Percentiles rank a stretch among this genome's conserved stretches.
Evolutionary conservation across 2,113 vertebrate genomes (phyloP).

Genomic region (Cichladusa arquata): DNA sequence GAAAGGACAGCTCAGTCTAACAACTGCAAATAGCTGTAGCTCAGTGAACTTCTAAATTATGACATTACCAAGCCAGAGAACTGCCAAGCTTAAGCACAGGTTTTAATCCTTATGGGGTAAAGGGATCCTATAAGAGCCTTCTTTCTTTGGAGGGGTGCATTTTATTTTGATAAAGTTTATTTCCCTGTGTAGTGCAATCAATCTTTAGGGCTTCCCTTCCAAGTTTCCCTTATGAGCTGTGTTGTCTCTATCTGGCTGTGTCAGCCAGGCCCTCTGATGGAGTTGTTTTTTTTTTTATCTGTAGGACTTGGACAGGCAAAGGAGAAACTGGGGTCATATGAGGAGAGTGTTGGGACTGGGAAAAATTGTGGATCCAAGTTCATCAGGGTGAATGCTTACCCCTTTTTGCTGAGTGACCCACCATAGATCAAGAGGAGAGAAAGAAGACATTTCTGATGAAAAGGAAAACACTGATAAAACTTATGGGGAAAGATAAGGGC

Average conservation of each 20-base stretch:
- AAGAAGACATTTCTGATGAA: not conserved
- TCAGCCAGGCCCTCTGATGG: not conserved
- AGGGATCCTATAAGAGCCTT: not conserved
- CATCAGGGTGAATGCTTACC: not conserved
- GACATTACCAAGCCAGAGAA: not conserved
- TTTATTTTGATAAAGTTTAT: not conserved
- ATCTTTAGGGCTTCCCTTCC: not conserved
- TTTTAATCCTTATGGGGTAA: not conserved
- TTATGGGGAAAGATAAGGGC: constrained; percentile 20
- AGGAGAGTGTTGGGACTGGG: not conserved
- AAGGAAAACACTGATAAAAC: constrained; percentile 14
- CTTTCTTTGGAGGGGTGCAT: not conserved
- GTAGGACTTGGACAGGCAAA: not conserved
- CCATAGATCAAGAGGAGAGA: not conserved
- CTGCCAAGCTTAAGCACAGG: not conserved
- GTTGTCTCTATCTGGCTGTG: not conserved
- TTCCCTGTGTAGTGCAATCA: not conserved
- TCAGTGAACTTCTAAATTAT: constrained; percentile 27
- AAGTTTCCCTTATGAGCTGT: not conserved
- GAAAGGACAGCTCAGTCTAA: constrained; percentile 30
- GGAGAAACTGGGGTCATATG: not conserved
- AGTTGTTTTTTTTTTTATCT: constrained; percentile 14
- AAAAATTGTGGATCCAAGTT: not conserved
- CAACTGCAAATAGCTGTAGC: constrained; percentile 4
- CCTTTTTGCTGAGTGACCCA: not conserved